A percentile compares a stretch with the other conserved stretches of the same genome.
Conservation (phyloP, 1,140 invertebrate genomes). For the Drosophila busckii region DNA sequence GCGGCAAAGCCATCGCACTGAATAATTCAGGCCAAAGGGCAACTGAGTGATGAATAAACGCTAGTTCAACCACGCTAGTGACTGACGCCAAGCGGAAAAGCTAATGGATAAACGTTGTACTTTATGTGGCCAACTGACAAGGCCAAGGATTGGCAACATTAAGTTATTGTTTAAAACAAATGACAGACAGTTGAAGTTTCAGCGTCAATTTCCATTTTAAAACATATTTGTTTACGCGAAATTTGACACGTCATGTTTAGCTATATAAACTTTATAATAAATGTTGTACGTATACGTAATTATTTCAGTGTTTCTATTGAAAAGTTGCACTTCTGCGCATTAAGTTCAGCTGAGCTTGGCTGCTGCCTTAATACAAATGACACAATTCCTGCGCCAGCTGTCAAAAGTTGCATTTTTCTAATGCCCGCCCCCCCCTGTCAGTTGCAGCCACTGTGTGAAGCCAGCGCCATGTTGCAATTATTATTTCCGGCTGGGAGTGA, state of each 20-base stretch:
- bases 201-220: too few relatives aligned
- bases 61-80: too few relatives aligned
- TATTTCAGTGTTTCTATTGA: conserved; percentile 58
- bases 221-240: too few relatives aligned
- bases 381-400: conserved; percentile 43
- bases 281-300: too few relatives aligned
- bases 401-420: conserved; percentile 52
- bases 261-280: too few relatives aligned
- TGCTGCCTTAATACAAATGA: conserved; percentile 43
- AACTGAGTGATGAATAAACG: conserved; percentile 17
- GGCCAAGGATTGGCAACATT: too few relatives aligned
- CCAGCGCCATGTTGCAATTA: conserved; percentile 68
- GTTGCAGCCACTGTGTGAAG: conserved; percentile 32
- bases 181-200: too few relatives aligned
- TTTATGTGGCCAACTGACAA: too few relatives aligned
- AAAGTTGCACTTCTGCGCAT: conserved; percentile 4
- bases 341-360: conserved; percentile 4
- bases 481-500: conserved; percentile 70
- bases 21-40: background rate
- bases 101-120: conserved; percentile 51
- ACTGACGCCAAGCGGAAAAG: conserved; percentile 47
- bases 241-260: too few relatives aligned
- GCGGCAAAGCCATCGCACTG: too few relatives aligned
- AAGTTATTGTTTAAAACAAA: too few relatives aligned
- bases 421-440: conserved; percentile 42